These are phyloP conservation scores for Lordiphosa stackelbergi DNA, from an alignment of 1,140 invertebrate genomes.

Conservation along the genomic window DNA sequence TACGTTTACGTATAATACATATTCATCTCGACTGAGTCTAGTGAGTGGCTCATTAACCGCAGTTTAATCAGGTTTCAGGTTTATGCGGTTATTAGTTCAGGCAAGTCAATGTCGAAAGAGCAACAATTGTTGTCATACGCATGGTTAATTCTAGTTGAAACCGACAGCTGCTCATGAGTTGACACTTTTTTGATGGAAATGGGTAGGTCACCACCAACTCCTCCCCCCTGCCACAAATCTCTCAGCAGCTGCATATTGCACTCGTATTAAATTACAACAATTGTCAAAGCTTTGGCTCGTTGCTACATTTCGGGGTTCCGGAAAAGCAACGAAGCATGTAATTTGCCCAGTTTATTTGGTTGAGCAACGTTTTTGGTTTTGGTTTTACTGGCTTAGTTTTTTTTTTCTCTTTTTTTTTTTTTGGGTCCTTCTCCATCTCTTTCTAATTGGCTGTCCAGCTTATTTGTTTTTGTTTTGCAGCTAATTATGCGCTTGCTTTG, in stretches of 20 bases:
- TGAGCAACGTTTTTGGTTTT: conserved; percentile 51
- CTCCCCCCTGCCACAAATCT: not conserved
- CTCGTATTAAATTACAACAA: conserved; percentile 46
- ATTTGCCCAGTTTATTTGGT: conserved; percentile 74
- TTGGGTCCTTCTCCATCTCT: conserved; percentile 8
- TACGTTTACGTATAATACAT: not conserved
- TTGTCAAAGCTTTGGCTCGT: conserved; percentile 28
- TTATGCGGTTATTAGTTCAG: conserved; percentile 68
- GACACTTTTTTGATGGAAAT: not conserved
- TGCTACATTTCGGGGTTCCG: conserved; percentile 23
- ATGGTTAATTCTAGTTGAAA: conserved; percentile 36
- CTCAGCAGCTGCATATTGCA: conserved; percentile 25
- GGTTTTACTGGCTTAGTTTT: conserved; percentile 3
- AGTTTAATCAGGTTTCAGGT: conserved; percentile 67
- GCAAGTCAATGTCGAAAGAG: conserved; percentile 39
- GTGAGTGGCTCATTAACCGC: conserved; percentile 66
- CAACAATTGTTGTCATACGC: conserved; percentile 36
- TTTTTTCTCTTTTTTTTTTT: not conserved
- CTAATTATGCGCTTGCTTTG: conserved; percentile 67
- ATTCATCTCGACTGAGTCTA: not conserved
- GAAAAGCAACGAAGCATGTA: conserved; percentile 55
- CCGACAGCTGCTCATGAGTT: not conserved
- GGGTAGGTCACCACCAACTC: not conserved
- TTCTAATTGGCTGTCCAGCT: conserved; percentile 44
- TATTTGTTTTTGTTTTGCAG: conserved; percentile 33